Conservation (phyloP, 1,140 invertebrate genomes). For the Temnothorax longispinosus region DNA sequence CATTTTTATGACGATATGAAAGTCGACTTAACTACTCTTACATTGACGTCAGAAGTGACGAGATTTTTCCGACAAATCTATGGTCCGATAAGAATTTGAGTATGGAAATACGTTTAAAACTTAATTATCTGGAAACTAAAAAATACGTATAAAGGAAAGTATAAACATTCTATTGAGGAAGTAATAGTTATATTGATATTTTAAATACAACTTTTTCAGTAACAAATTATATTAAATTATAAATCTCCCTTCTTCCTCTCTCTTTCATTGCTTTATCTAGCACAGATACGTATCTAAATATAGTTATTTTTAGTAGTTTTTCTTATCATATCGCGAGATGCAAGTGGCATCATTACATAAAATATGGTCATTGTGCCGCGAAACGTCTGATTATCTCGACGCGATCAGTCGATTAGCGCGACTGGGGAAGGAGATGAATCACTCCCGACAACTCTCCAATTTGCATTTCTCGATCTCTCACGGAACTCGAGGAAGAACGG, state of each 20-base stretch:
- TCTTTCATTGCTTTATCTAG: neutral
- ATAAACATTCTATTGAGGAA: neutral
- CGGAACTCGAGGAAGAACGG: neutral
- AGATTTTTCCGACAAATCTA: neutral
- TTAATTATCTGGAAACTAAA: neutral
- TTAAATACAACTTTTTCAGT: neutral
- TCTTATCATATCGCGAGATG: neutral
- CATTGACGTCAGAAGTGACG: slow-evolving; percentile 6
- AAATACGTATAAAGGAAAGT: neutral
- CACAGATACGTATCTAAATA: neutral
- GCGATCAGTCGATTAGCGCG: slow-evolving; percentile 3
- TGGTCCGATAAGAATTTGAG: neutral
- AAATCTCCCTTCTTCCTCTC: neutral
- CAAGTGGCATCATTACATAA: neutral
- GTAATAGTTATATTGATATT: neutral
- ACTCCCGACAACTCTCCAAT: slow-evolving; percentile 29
- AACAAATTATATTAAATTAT: neutral
- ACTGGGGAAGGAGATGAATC: neutral
- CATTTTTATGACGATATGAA: slow-evolving; percentile 32
- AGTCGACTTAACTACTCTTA: neutral
- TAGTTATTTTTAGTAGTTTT: neutral
- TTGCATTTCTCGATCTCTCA: slow-evolving; percentile 11
- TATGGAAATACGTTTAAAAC: neutral
- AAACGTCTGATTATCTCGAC: neutral
- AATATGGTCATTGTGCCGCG: slow-evolving; percentile 12